Evolutionary conservation across 2,113 vertebrate species (phyloP), one percentile per base, ranked within the genome.

Genomic region (Indri indri): DNA sequence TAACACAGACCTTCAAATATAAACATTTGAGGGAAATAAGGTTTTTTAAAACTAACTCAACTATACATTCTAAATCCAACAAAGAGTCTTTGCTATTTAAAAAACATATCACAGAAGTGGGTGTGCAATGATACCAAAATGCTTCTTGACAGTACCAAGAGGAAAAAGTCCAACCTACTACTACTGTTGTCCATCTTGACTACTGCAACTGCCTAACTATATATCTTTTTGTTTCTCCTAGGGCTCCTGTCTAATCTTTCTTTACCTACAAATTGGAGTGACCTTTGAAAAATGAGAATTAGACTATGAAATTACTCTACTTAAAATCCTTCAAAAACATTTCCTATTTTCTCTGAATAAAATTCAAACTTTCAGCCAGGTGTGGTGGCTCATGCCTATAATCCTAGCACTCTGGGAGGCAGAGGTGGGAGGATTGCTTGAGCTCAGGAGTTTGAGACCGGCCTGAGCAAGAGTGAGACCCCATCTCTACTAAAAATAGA

Each of bases 1-100:
- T 76, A 94, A 92, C 32, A 45, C 0, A 90, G 52, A 86, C n/a
- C 42, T 92, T 81, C 93, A 68, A 68, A 68, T 27, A 68, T n/a
- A 68, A 68, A 61, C 32, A n/a, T n/a, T 20, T 68, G 3, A 68
- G 34, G 79, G n/a, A 70, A 81, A 84, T 1, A 52, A 63, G 3
- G 4, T 90, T 85, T 85, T 90, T 92, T 66, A n/a, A 81, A 91
- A 82, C 37, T 73, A 93, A 95, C 59, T 95, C n/a, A 85, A 81
- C n/a, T 87, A 70, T 25, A 95, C 12, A 79, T 40, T 84, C 65
- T 57, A 52, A 81, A 92, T 47, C 71, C 68, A 92, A 96, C 30
- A 97, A 91, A 91, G n/a, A 57, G 34, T 88, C 17, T 30, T 42
- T 92, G 42, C 14, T 92, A 80, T 70, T 88, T 73, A 91, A 82